These are phyloP conservation scores for Trissolcus brochymenae DNA, from an alignment of 2,888 invertebrate genomes.

Conservation along the genomic window DNA sequence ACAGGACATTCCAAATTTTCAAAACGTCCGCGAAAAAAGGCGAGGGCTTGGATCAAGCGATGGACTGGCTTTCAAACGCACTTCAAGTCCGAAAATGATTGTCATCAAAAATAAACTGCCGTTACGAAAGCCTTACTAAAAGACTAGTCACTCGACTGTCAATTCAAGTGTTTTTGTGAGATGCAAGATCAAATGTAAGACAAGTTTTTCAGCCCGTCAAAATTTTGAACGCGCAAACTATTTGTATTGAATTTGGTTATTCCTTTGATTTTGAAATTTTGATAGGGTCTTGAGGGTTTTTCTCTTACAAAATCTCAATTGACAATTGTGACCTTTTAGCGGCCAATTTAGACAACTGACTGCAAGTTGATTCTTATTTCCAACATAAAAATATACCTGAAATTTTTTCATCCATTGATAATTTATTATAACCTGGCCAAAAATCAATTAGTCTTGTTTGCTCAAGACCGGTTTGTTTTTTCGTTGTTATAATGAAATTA, in stretches of 20 bases:
- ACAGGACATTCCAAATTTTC: slow-evolving; percentile 99
- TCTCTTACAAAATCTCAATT: not conserved
- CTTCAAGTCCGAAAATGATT: slow-evolving; percentile 90
- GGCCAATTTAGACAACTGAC: slow-evolving; percentile 4
- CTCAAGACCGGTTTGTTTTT: not conserved
- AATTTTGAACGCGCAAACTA: slow-evolving; percentile 4
- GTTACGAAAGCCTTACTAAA: slow-evolving; percentile 64
- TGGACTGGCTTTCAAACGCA: slow-evolving; percentile 98
- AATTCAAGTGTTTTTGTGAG: slow-evolving; percentile 56
- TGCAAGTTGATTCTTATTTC: not conserved
- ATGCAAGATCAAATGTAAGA: slow-evolving; percentile 23
- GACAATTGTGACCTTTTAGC: slow-evolving; percentile 10
- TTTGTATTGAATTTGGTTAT: not conserved
- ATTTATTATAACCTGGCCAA: not conserved
- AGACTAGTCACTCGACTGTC: slow-evolving; percentile 70
- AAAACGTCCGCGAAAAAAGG: slow-evolving; percentile 99
- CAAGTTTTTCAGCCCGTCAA: slow-evolving; percentile 9
- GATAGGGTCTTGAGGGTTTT: no score
- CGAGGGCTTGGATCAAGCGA: slow-evolving; percentile 98
- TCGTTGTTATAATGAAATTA: not conserved
- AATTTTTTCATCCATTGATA: not conserved
- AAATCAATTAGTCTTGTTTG: no score
- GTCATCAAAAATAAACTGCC: slow-evolving; percentile 51
- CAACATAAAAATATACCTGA: not conserved
- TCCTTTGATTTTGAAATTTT: not conserved